Evolutionary conservation across 1,140 invertebrate species (phyloP).

Genomic region (Leucophenga varia): DNA sequence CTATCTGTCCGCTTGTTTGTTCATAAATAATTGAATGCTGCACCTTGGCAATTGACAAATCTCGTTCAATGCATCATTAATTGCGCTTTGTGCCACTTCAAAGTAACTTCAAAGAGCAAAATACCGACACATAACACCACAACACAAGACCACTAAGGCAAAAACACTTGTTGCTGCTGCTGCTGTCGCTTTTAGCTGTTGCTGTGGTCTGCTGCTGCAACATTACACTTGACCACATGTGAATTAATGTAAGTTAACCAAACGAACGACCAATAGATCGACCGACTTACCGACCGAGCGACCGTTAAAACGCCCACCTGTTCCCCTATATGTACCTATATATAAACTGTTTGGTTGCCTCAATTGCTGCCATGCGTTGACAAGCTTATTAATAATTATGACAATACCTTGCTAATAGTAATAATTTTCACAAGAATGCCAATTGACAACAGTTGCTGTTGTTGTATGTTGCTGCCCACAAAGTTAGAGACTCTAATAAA

Average conservation of each 20-base stretch:
- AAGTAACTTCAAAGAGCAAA: too few species aligned
- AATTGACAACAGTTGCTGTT: too few species aligned
- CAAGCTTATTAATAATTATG: conserved; percentile 46
- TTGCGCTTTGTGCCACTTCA: too few species aligned
- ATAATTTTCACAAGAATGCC: conserved; percentile 36
- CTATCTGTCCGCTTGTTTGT: too few species aligned
- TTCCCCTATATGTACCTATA: conserved; percentile 20
- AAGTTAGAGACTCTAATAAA: too few species aligned
- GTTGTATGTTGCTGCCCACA: conserved; percentile 35
- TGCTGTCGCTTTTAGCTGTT: conserved; percentile 12
- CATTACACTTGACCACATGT: conserved; percentile 14
- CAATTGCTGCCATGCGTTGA: conserved; percentile 6
- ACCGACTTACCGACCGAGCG: conserved; percentile 35
- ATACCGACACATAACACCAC: too few species aligned
- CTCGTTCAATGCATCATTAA: too few species aligned
- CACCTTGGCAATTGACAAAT: too few species aligned
- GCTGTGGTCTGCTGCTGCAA: too few species aligned
- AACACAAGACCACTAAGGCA: neutral
- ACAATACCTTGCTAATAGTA: too few species aligned
- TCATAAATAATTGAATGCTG: too few species aligned
- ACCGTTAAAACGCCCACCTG: conserved; percentile 6
- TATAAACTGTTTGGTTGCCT: neutral
- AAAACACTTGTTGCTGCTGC: neutral
- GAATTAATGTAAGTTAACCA: conserved; percentile 24
- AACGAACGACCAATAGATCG: conserved; percentile 12